Evolutionary conservation across 2,888 invertebrate genomes (phyloP), one percentile per base, ranked within the genome.

Genomic region (Arrhopalites spinosus): DNA sequence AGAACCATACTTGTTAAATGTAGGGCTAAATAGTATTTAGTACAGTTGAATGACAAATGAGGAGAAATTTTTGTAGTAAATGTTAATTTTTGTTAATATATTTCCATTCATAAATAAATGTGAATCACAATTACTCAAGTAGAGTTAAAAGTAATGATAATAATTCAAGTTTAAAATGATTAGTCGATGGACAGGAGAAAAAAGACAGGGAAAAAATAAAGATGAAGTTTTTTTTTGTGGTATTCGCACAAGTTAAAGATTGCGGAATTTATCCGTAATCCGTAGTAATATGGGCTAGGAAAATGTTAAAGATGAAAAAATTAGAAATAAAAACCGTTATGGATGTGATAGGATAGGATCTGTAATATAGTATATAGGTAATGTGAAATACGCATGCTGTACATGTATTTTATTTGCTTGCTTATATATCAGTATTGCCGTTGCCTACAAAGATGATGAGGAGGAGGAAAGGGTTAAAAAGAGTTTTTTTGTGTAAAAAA

Each of bases 261-360:
- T 64, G 30, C 30, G 29, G 30, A 5, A 30, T 30, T 15, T 64
- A 64, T 30, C 5, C 11, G 36, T 36, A 36, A 36, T 36, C 36
- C 36, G 36, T 64, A n/a, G n/a, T n/a, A 64, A 71, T 71, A 71
- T 71, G 71, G 59, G 67, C 67, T 68, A 68, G 36, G 36, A 11
- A 36, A 36, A 36, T 36, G 36, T 3, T 53, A 15, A n/a, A 53
- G 53, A 30, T 23, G 23, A 71, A 71, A 71, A 71, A 71, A 71
- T 71, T 29, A 71, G 71, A 61, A 59, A 71, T 71, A 71, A n/a
- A n/a, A n/a, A 71, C 71, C 71, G 71, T 71, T 71, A 71, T 56
- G 43, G 45, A 59, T 29, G 56, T 3, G 50, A 70, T 67, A 68
- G 59, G 50, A 5, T 63, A 36, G 36, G 36, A 11, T 36, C 36